Evolutionary conservation across 1,140 invertebrate genomes (phyloP), one percentile per base, ranked within the genome.

Genomic region (Phymorhynchus buccinoides): DNA sequence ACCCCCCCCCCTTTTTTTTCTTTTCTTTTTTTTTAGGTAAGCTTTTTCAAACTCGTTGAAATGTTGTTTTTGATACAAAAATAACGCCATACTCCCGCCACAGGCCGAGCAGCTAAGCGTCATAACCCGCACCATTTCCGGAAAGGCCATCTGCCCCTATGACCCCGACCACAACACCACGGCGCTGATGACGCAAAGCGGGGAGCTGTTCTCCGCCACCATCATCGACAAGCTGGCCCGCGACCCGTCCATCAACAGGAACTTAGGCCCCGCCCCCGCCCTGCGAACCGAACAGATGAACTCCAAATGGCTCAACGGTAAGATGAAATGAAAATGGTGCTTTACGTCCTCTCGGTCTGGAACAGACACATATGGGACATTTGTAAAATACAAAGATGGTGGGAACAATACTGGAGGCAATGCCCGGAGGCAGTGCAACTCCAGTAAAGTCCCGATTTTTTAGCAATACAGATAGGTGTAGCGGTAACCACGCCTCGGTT

Each of bases 161-260:
- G 88, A 86, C 80, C 92, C 91, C 1, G 37, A 87, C 22, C 88
- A 92, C 48, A 93, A 92, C 85, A 87, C 88, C 27, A 91, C 91
- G 9, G 86, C 89, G 4, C 79, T 93, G 6, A 94, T 98, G 89
- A 96, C 96, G 1, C 93, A 94, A 68, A 95, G 95, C 82, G 96
- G 96, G 0, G 95, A 96, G 85, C 96, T 97, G 89, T 98, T 96
- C 92, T 95, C 96, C 22, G 97, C 96, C 0, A 96, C 96, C 0
- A 95, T 96, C 3, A 96, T 96, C 0, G 97, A 98, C 92, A 97
- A 97, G 93, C 95, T 96, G 12, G 96, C 96, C 82, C 95, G 96
- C 12, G 96, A 98, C 93, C 95, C 95, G 6, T 96, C 96, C 37
- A 97, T 98, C 90, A 96, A 95, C 86, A 93, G 95, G 87, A 93